These are phyloP conservation scores for Antheraea yamamai DNA, from an alignment of 2,888 invertebrate species.

Conservation along the genomic window DNA sequence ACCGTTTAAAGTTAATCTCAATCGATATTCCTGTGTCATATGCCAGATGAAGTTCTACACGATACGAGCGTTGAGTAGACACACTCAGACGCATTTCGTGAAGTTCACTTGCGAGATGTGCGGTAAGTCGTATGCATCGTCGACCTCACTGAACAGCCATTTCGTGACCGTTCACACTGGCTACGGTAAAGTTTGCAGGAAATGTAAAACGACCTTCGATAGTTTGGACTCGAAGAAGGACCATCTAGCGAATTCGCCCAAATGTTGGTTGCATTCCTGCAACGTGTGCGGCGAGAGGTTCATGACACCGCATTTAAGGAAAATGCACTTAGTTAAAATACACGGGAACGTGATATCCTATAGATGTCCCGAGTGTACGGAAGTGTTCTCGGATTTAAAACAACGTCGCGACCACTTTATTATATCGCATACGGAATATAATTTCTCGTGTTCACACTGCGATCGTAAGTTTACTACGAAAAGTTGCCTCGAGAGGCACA, in stretches of 20 bases:
- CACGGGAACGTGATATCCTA: conserved; percentile 36
- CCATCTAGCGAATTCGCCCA: conserved; percentile 35
- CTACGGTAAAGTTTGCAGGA: conserved; percentile 33
- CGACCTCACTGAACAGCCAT: conserved; percentile 37
- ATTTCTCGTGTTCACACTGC: conserved; percentile 29
- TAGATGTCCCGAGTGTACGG: conserved; percentile 42
- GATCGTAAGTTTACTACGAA: conserved; percentile 28
- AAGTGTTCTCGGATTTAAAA: conserved; percentile 34
- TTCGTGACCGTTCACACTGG: conserved; percentile 31
- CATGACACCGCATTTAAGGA: conserved; percentile 32
- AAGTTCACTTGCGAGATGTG: conserved; percentile 48
- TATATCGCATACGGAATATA: conserved; percentile 32
- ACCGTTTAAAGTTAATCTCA: conserved; percentile 38
- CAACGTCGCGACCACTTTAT: conserved; percentile 37
- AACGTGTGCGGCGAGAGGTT: conserved; percentile 41
- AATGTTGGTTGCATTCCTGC: conserved; percentile 42
- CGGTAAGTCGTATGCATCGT: conserved; percentile 43
- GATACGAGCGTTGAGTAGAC: conserved; percentile 43
- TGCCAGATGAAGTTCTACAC: conserved; percentile 39
- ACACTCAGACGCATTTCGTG: conserved; percentile 45
- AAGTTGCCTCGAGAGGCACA: conserved; percentile 27
- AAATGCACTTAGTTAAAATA: conserved; percentile 35
- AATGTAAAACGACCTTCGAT: conserved; percentile 40
- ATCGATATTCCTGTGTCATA: conserved; percentile 36
- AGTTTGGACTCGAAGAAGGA: conserved; percentile 34